Percentiles rank a stretch among this genome's conserved stretches.
These are phyloP conservation scores for Caenorhabditis sp. DNA, from an alignment of 2,888 invertebrate species.

Conservation along the genomic window DNA sequence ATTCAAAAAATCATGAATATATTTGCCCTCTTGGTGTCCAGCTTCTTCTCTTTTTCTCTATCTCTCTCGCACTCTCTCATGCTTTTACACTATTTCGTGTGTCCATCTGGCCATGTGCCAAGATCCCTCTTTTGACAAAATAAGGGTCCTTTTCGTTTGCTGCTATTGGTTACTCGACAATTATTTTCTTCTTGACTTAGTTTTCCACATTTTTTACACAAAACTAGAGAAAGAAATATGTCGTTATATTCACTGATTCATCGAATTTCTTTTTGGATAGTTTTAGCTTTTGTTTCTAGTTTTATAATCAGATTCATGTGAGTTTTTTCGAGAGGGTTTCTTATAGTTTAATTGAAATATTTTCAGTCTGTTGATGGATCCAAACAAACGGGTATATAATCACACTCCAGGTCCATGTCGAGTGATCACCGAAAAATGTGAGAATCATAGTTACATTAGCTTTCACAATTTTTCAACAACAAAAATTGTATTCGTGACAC, in stretches of 20 bases:
- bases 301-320: constrained; percentile 51
- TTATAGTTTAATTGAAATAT: background rate
- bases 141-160: background rate
- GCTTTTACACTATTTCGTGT: constrained; percentile 7
- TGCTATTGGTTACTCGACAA: constrained; percentile 1
- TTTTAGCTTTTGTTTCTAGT: constrained; percentile 43
- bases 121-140: background rate
- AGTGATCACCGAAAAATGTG: constrained; percentile 46
- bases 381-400: constrained; percentile 64
- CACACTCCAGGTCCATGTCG: constrained; percentile 67
- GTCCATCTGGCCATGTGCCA: constrained; percentile 1
- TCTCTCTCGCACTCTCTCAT: constrained; percentile 10
- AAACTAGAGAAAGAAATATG: no score
- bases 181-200: background rate
- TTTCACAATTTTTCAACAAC: no score
- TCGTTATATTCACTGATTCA: constrained; percentile 26
- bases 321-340: no score
- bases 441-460: background rate
- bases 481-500: no score
- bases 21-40: constrained; percentile 3
- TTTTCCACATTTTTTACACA: constrained; percentile 2
- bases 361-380: constrained; percentile 62
- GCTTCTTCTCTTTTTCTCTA: constrained; percentile 6
- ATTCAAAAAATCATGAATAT: background rate
- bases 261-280: constrained; percentile 45